Conservation (phyloP, 2,113 vertebrate genomes). For the Willisornis vidua region DNA sequence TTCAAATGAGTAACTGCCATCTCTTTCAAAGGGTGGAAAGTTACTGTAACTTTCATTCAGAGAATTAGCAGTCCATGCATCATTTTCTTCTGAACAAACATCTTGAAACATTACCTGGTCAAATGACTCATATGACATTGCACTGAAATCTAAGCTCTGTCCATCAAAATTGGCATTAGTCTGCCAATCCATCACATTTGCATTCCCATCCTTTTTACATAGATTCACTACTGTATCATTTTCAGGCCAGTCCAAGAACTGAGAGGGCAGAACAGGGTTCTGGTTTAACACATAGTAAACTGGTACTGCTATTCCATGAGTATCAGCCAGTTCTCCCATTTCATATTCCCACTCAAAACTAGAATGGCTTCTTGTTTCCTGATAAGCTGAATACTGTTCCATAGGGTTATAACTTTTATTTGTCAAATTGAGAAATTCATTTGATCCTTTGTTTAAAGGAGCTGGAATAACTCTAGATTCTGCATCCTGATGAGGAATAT, state of each 20-base stretch:
- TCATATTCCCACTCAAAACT: slow-evolving; percentile 73
- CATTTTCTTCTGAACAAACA: slow-evolving; percentile 78
- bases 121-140: slow-evolving; percentile 64
- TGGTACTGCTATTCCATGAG: slow-evolving; percentile 34
- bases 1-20: slow-evolving; percentile 56
- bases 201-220: slow-evolving; percentile 76
- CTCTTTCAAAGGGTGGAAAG: slow-evolving; percentile 63
- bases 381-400: slow-evolving; percentile 16
- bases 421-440: slow-evolving; percentile 36
- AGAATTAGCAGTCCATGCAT: slow-evolving; percentile 75
- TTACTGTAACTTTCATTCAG: slow-evolving; percentile 73
- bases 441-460: slow-evolving; percentile 24
- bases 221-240: slow-evolving; percentile 69
- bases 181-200: slow-evolving; percentile 69
- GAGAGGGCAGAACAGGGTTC: slow-evolving; percentile 44
- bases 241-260: slow-evolving; percentile 63
- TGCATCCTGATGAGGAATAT: background rate
- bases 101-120: slow-evolving; percentile 82
- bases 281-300: slow-evolving; percentile 66
- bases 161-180: slow-evolving; percentile 76
- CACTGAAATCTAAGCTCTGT: slow-evolving; percentile 67
- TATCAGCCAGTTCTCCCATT: slow-evolving; percentile 1
- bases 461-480: background rate
- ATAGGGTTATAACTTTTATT: background rate
- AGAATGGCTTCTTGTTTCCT: slow-evolving; percentile 59